These are phyloP conservation scores for Sternarchorhynchus goeldii DNA, from an alignment of 2,797 vertebrate genomes.

Conservation along the genomic window DNA sequence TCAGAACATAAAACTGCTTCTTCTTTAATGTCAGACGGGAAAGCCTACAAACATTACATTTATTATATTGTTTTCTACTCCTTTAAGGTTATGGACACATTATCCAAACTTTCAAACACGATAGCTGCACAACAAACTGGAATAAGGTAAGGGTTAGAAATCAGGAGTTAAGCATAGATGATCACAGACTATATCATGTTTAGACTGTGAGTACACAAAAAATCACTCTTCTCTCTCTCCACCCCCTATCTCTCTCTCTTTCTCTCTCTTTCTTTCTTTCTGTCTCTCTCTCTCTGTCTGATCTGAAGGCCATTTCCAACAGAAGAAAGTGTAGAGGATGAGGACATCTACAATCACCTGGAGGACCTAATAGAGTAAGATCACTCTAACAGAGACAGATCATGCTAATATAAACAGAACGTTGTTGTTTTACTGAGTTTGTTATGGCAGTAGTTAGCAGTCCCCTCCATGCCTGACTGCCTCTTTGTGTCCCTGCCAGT, in stretches of 20 bases:
- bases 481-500: too few relatives aligned
- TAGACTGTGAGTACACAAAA: not conserved
- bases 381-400: too few relatives aligned
- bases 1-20: not conserved
- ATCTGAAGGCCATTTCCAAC: constrained; percentile 87
- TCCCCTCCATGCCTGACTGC: too few relatives aligned
- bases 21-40: not conserved
- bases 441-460: too few relatives aligned
- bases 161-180: not conserved
- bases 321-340: constrained; percentile 88
- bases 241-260: constrained; percentile 17
- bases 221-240: constrained; percentile 3
- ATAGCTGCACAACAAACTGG: constrained; percentile 81
- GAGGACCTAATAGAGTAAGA: constrained; percentile 96
- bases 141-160: constrained; percentile 79
- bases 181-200: not conserved
- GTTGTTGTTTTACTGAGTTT: too few relatives aligned
- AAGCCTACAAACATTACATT: too few relatives aligned
- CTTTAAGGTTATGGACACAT: constrained; percentile 91
- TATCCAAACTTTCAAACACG: constrained; percentile 91
- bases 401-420: too few relatives aligned
- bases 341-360: constrained; percentile 93
- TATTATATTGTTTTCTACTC: not conserved
- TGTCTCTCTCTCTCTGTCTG: not conserved
- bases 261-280: not conserved